Evolutionary conservation across 2,888 invertebrate species (phyloP), one percentile per base, ranked within the genome.

Genomic region (Drepana falcataria): DNA sequence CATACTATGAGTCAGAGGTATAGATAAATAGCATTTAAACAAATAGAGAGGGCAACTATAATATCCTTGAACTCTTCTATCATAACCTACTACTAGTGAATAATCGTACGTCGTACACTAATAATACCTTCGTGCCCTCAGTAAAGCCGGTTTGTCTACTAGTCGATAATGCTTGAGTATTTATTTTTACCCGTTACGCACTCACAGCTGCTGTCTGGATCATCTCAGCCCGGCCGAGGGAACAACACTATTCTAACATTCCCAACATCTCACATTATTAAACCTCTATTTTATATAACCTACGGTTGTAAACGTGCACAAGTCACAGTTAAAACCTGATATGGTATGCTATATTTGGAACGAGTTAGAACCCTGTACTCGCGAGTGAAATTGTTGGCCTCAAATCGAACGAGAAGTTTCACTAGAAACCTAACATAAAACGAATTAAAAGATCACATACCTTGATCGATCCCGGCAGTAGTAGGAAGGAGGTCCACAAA

Each of bases 151-250:
- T 81, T 81, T 87, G 87, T 87, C 89, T 88, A 82, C 79, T 73
- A 71, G 74, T 77, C 83, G 84, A 86, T 88, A 88, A 85, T 87
- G 85, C 83, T 76, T 81, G 82, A 77, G 84, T 88, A 89, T 90
- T 90, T 90, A 91, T 91, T 91, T 90, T 89, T 91, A 90, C 85
- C 79, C 88, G 81, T 91, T 90, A 89, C 90, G 87, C 84, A 81
- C 73, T 75, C 85, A 83, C 87, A 87, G 89, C 89, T 89, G 89
- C 89, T 89, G 88, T 87, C 87, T 81, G 79, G 66, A 67, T 71
- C 77, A 78, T 80, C 83, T 79, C 80, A 79, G 80, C 87, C 87
- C 87, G 85, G 87, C 81, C 84, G 77, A 75, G 79, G 82, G 78
- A 84, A 84, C 81, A 83, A 78, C 73, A 75, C 74, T 75, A 67